Conservation (phyloP, 2,113 vertebrate genomes). For the Nerophis lumbriciformis region DNA sequence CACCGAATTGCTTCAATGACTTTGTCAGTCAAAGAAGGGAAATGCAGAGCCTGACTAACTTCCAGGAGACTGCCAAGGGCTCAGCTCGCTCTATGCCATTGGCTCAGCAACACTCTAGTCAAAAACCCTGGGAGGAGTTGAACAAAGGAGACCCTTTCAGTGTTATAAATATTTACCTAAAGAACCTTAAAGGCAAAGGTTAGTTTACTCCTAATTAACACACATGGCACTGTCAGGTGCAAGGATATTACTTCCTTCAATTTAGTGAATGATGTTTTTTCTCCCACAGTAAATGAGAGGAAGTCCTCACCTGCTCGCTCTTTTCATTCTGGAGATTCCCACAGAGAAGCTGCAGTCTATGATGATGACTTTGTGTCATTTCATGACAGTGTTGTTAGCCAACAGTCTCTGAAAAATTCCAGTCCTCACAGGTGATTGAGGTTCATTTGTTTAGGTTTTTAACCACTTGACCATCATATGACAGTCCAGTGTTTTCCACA, state of each 20-base stretch:
- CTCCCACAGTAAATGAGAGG: conserved; percentile 68
- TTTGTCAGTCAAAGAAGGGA: conserved; percentile 64
- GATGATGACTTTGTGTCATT: conserved; percentile 88
- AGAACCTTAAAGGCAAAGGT: conserved; percentile 83
- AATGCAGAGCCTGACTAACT: conserved; percentile 77
- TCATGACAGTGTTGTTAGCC: conserved; percentile 69
- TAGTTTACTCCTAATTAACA: conserved; percentile 22
- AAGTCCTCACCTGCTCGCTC: conserved; percentile 57
- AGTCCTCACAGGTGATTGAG: conserved; percentile 75
- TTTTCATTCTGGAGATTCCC: conserved; percentile 57
- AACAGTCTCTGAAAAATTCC: conserved; percentile 68
- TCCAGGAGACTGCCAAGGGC: conserved; percentile 83
- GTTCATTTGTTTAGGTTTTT: neutral
- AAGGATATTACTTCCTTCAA: neutral
- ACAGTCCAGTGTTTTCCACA: conserved; percentile 26
- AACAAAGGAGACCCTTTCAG: conserved; percentile 90
- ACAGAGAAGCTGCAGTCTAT: conserved; percentile 70
- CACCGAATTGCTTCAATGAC: conserved; percentile 68
- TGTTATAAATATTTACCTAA: conserved; percentile 94
- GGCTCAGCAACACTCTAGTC: conserved; percentile 42
- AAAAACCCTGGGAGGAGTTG: conserved; percentile 85
- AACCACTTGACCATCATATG: conserved; percentile 45
- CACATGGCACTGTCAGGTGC: neutral
- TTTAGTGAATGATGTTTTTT: neutral
- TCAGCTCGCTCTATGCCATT: conserved; percentile 62